Evolutionary conservation across 2,888 invertebrate species (phyloP), one percentile per base, ranked within the genome.

Genomic region (Yponomeuta sedellus): DNA sequence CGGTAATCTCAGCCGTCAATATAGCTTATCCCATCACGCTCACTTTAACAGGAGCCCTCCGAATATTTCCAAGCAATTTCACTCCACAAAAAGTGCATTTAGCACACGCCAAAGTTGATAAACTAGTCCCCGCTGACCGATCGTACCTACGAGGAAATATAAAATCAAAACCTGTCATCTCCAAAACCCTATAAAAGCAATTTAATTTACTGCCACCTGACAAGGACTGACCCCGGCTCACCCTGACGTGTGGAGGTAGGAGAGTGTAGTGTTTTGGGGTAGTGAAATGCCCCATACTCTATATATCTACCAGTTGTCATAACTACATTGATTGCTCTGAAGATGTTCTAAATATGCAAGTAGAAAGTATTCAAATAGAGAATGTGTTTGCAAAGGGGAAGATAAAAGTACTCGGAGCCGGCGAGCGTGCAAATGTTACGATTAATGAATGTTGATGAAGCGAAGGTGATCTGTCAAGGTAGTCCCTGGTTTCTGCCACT

Each of bases 191-290:
- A 67, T 69, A 71, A 74, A 73, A 72, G 75, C 78, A 82, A 83
- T 81, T 81, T 80, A 82, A 83, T 83, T 83, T 81, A 74, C 73
- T 70, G 69, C 44, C 74, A 71, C 71, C 76, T 77, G 78, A 78
- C 77, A 72, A 44, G 39, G 56, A 64, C 22, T 34, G 64, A 44
- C 64, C 64, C 28, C 19, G 10, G 57, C 22, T 56, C 12, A 28
- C 64, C 56, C 56, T 56, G 0, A 40, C 52, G 28, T 34, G 25
- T n/a, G 22, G 64, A 64, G 64, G 64, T 44, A 22, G 63, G 63
- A 63, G 39, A 8, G 22, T 2, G 34, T 3, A 28, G 2, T 19
- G 20, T 58, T 58, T 10, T 20, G 22, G 10, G n/a, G 19, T 58
- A 19, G 12, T n/a, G 2, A 19, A 58, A 19, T 19, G 20, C 19